Conservation (phyloP, 2,888 invertebrate genomes). For the Apamea epomidion region DNA sequence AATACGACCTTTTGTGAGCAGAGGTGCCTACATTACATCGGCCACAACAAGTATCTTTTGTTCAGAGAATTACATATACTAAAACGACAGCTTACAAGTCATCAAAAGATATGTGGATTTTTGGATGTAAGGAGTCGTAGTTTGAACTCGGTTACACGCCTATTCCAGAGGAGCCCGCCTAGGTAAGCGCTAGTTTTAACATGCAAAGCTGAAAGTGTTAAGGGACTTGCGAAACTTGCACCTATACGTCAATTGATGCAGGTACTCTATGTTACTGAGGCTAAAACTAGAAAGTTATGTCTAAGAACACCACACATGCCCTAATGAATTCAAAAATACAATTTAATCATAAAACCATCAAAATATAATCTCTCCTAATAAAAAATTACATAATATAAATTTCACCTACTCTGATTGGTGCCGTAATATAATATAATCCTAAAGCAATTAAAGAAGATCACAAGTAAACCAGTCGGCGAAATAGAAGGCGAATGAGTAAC, state of each 20-base stretch:
- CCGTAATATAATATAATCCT: constrained; percentile 55
- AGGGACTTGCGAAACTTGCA: constrained; percentile 61
- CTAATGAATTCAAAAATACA: constrained; percentile 40
- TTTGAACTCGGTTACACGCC: not conserved
- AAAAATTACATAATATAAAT: constrained; percentile 65
- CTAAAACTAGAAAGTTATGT: constrained; percentile 59
- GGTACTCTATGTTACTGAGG: constrained; percentile 24
- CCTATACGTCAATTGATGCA: constrained; percentile 48
- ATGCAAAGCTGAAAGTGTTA: constrained; percentile 41
- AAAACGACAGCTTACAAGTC: not conserved
- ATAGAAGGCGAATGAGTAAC: constrained; percentile 66
- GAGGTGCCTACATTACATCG: not conserved
- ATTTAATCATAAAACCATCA: constrained; percentile 38
- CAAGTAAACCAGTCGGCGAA: constrained; percentile 66
- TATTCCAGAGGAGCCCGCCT: not conserved
- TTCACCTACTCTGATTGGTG: constrained; percentile 53
- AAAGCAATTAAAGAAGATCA: constrained; percentile 67
- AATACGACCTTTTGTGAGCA: constrained; percentile 11
- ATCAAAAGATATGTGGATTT: not conserved
- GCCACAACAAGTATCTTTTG: not conserved
- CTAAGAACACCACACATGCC: constrained; percentile 25
- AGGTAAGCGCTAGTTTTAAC: constrained; percentile 19
- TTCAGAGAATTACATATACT: not conserved
- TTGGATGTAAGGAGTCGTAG: not conserved
- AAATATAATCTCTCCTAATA: constrained; percentile 53